Evolutionary conservation across 2,888 invertebrate genomes (phyloP).

Genomic region (Thymelicus acteon): DNA sequence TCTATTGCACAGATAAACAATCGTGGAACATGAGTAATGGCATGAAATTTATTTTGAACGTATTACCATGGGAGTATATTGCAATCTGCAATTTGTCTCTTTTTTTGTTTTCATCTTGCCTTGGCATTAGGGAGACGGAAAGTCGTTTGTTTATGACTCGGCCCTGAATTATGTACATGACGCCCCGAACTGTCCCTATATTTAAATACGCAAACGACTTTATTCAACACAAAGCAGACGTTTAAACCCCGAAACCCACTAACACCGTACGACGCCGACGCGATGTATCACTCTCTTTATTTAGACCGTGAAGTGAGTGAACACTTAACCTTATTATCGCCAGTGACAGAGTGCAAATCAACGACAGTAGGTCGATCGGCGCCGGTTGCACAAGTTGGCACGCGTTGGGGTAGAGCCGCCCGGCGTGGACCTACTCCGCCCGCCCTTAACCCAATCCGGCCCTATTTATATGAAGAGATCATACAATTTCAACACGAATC

Average conservation of each 20-base stretch:
- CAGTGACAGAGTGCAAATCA: constrained; percentile 7
- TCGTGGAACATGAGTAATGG: constrained; percentile 29
- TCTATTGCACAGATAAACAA: constrained; percentile 57
- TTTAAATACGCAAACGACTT: not conserved
- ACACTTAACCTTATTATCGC: constrained; percentile 5
- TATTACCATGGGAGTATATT: constrained; percentile 12
- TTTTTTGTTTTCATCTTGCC: not conserved
- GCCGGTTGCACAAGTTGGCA: constrained; percentile 20
- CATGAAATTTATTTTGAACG: constrained; percentile 24
- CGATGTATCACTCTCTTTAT: not conserved
- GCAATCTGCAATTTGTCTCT: not conserved
- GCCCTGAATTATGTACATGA: not conserved
- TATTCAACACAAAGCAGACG: not conserved
- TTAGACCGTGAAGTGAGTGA: not conserved
- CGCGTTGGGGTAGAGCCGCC: constrained; percentile 6
- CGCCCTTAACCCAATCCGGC: not conserved
- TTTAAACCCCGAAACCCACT: constrained; percentile 4
- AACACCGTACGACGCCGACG: not conserved
- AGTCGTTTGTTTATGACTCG: constrained; percentile 3
- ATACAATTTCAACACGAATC: not conserved
- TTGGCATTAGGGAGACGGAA: not conserved
- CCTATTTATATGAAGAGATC: not conserved
- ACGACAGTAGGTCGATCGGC: not conserved
- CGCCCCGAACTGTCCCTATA: not conserved
- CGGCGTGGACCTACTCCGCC: not conserved